Evolutionary conservation across 2,113 vertebrate species (phyloP).

Genomic region (Antechinus stuartii): DNA sequence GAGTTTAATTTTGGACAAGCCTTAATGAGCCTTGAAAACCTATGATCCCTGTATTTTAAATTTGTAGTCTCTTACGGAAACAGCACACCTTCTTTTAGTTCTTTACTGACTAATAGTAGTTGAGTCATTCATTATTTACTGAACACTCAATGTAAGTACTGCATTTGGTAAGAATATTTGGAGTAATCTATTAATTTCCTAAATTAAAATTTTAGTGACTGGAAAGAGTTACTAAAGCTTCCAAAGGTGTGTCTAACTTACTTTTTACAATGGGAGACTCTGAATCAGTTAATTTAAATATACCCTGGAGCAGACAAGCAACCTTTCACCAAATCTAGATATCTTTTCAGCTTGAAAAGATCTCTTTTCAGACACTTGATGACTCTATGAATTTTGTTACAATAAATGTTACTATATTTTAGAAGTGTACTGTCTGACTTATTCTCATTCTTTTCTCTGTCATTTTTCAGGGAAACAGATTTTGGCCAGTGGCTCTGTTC

Average conservation of each 20-base stretch:
- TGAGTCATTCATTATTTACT: neutral
- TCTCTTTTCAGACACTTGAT: neutral
- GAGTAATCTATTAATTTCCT: neutral
- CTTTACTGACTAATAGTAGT: neutral
- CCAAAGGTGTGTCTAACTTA: neutral
- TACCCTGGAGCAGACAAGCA: neutral
- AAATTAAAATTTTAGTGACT: neutral
- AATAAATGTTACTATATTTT: neutral
- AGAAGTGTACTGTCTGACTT: neutral
- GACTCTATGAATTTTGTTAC: neutral
- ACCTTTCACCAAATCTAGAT: neutral
- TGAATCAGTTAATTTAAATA: neutral
- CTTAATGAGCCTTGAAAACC: neutral
- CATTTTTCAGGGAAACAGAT: conserved; percentile 87
- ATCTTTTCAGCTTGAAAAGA: neutral
- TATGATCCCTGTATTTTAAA: neutral
- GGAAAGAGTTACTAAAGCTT: neutral
- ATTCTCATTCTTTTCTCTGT: neutral
- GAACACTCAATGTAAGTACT: neutral
- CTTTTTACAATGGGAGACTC: neutral
- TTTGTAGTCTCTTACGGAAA: neutral
- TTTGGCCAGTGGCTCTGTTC: conserved; percentile 93
- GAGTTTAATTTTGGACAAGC: neutral
- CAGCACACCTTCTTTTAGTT: neutral
- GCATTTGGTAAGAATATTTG: neutral